Evolutionary conservation across 2,888 invertebrate species (phyloP), one percentile per base, ranked within the genome.

Genomic region (Amblyjoppa proteus): DNA sequence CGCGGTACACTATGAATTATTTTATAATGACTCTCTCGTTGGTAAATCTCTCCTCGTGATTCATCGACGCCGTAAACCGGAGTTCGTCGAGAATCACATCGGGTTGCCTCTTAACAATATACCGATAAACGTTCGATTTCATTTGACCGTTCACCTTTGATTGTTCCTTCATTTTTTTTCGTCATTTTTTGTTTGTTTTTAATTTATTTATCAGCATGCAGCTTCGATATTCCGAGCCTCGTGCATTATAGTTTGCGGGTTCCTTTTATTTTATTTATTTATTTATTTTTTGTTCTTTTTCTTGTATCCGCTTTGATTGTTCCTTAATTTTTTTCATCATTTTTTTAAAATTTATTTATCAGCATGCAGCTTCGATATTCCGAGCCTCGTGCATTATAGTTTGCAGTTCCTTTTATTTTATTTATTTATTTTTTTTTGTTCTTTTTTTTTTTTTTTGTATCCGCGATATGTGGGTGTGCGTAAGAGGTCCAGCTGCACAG

Each of bases 391-490:
- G 34, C 34, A 34, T 6, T 34, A 7, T 6, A 34, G 34, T 34
- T 34, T 34, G 34, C 34, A 34, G 34, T 7, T 34, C 6, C 11
- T 41, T 41, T 41, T 41, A 16, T 58, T 41, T 6, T 34, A 16
- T 58, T 41, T 6, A 6, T 34, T 34, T 4, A 0, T 11, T 41
- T 11, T 41, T 41, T 38, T 58, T 75, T 45, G 20, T 13, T 53
- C 58, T 51, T 53, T 45, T 11, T 56, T 68, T 66, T 31, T 71
- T 13, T 41, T 45, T 56, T 34, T 49, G n/a, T 16, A 4, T 28
- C 45, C 49, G 49, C 9, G 53, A 70, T 84, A 89, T 90, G 93
- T 92, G 92, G 92, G 92, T 92, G 93, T 91, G 92, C 90, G 91
- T 90, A 89, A 92, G 90, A 89, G 91, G 92, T 91, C 92, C 45